Base-by-base conservation (phyloP, 92 coral and sea anemone species). In the Muricea muricata region DNA sequence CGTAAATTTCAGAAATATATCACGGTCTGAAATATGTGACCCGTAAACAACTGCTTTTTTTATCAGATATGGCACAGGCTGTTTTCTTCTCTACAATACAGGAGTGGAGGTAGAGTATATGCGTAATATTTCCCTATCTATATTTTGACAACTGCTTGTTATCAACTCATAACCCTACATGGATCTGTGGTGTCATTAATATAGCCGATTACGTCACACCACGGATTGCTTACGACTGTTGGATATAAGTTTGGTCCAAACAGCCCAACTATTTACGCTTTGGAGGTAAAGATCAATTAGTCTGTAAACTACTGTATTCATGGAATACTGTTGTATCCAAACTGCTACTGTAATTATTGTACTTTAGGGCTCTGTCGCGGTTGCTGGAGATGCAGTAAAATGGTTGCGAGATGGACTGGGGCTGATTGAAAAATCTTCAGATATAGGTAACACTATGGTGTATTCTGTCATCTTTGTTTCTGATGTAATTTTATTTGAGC, bases 101-200 rank as follows among this genome's bases (percentile, higher is more conserved):
- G 99, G 99, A 8, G 79, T 56, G 54, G 99, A 96, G 97, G 99
- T 96, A n/a, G n/a, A n/a, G n/a, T n/a, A n/a, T n/a, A n/a, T n/a
- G 47, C 12, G 72, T 70, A 28, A 3, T 54, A 30, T 24, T 41
- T 1, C 66, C 37, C 9, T 12, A 21, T 4, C 7, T 57, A 57
- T n/a, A 8, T 57, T 57, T 28, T 57, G 25, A 37, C 9, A 34
- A 39, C 13, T 68, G 46, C 8, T 18, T 34, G 26, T 68, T 68
- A n/a, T 68, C 75, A 47, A 20, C 15, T 11, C 55, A 13, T 48
- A 52, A 78, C 40, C 12, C 8, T 40, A 17, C 24, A 31, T 26
- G 20, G 29, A 21, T 32, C 14, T 32, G 32, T 29, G 83, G 83
- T 30, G 32, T 42, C 30, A 28, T 28, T 10, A 28, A 26, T 63